A percentile compares a stretch with the other conserved stretches of the same genome.
These are phyloP conservation scores for Sesia bembeciformis DNA, from an alignment of 2,888 invertebrate species.

Conservation along the genomic window DNA sequence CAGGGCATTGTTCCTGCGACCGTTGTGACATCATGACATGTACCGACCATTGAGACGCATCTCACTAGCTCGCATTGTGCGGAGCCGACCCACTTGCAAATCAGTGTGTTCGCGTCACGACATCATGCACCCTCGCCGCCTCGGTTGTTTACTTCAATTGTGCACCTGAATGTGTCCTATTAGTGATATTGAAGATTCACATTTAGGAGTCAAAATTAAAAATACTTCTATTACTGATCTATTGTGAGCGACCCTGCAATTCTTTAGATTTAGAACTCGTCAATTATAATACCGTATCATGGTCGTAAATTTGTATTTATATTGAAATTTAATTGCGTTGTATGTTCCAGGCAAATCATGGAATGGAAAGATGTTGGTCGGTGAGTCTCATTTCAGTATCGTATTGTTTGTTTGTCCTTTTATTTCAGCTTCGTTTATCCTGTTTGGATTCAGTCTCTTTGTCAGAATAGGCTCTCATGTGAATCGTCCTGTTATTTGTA, in stretches of 20 bases:
- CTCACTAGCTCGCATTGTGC: slow-evolving; percentile 37
- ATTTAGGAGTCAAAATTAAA: too few species aligned
- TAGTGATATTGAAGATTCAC: too few species aligned
- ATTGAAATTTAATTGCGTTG: too few species aligned
- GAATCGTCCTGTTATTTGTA: too few species aligned
- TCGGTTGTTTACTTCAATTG: slow-evolving; percentile 7
- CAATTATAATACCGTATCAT: too few species aligned
- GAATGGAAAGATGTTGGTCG: not conserved
- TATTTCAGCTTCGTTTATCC: not conserved
- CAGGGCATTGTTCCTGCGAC: slow-evolving; percentile 45
- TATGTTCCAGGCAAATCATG: not conserved
- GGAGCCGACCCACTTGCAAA: slow-evolving; percentile 32
- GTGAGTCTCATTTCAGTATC: not conserved
- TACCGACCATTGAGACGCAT: slow-evolving; percentile 27
- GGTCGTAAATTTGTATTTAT: too few species aligned
- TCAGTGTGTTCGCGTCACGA: slow-evolving; percentile 35
- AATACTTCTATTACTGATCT: too few species aligned
- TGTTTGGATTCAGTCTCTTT: too few species aligned
- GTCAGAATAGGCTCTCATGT: too few species aligned
- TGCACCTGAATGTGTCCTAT: too few species aligned
- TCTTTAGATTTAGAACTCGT: too few species aligned
- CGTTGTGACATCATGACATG: slow-evolving; percentile 43
- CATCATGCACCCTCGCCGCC: slow-evolving; percentile 12
- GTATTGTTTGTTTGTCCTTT: slow-evolving; percentile 13
- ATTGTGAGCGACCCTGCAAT: too few species aligned